Percentiles rank a stretch among this genome's conserved stretches.
phyloP scores from a whole-genome alignment of 2,113 vertebrate genomes.

The Chelonoidis abingdonii region DNA sequence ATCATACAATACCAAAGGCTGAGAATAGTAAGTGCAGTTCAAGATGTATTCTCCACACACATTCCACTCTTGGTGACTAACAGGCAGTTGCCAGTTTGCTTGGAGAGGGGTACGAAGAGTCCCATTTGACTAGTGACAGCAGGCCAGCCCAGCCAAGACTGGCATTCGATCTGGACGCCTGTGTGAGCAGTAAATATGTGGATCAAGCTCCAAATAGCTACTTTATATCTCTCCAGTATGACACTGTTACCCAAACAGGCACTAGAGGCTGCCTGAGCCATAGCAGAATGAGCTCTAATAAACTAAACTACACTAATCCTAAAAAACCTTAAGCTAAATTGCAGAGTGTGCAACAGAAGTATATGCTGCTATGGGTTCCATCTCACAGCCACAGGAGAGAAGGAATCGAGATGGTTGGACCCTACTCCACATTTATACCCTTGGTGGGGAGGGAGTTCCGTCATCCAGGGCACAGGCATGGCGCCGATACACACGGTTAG shows the following conservation, averaged over 20 bases:
- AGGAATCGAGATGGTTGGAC: background rate
- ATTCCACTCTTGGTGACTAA: background rate
- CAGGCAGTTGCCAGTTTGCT: background rate
- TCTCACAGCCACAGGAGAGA: no score
- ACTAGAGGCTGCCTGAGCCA: background rate
- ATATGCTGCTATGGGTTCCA: no score
- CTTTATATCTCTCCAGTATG: background rate
- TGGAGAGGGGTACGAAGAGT: background rate
- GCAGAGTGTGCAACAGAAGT: no score
- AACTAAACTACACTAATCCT: background rate
- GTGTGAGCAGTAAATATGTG: background rate
- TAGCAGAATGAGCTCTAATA: background rate
- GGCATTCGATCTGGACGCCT: background rate
- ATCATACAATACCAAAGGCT: no score
- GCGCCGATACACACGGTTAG: background rate
- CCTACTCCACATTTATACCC: no score
- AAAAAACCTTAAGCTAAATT: no score
- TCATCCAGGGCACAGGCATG: background rate
- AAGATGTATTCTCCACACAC: background rate
- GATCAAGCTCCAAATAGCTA: background rate
- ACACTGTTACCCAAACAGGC: background rate
- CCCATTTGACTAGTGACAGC: background rate
- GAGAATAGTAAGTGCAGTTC: background rate
- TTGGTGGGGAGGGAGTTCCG: no score
- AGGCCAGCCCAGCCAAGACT: background rate